Evolutionary conservation across 2,888 invertebrate genomes (phyloP), one percentile per base, ranked within the genome.

Genomic region (Ectemnius cavifrons): DNA sequence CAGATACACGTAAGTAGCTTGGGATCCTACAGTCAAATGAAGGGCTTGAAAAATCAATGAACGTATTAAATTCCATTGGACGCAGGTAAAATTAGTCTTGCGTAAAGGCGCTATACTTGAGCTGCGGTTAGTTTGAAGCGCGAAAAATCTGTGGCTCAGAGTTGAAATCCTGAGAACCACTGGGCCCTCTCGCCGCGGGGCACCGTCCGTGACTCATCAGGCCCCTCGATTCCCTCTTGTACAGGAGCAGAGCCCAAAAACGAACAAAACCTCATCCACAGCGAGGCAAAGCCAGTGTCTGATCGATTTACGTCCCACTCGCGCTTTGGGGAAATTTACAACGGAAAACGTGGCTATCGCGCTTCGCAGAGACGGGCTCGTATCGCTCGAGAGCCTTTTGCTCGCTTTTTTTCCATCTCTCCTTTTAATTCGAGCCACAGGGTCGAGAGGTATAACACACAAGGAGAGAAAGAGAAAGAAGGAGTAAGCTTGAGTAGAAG

Each of bases 191-290:
- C 89, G 88, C 90, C 86, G 87, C 87, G 88, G 90, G 90, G 89
- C 88, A 89, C 85, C 89, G 83, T 88, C 86, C 89, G 88, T 90
- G 90, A 90, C 90, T 90, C 90, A 90, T 90, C 90, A 90, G 90
- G 88, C 89, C 90, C 90, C 90, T 87, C 86, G 88, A 89, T 89
- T 89, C 88, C 85, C 86, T 88, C 88, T 89, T 88, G 87, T 86
- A 88, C 89, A 68, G 88, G 86, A 89, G 89, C 89, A 87, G 84
- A 86, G 86, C 87, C 88, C 88, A 81, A 81, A 86, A 86, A 84
- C 77, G 85, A 88, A 87, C 79, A 85, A 88, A 87, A 82, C 85
- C 81, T 81, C 82, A 81, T 84, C 84, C 81, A 78, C 76, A 83
- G 80, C 79, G 63, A 81, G 83, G 77, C 74, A 86, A 87, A 86